Evolutionary conservation across 2,797 vertebrate genomes (phyloP), one percentile per base, ranked within the genome.

Genomic region (Delichon dasypus): DNA sequence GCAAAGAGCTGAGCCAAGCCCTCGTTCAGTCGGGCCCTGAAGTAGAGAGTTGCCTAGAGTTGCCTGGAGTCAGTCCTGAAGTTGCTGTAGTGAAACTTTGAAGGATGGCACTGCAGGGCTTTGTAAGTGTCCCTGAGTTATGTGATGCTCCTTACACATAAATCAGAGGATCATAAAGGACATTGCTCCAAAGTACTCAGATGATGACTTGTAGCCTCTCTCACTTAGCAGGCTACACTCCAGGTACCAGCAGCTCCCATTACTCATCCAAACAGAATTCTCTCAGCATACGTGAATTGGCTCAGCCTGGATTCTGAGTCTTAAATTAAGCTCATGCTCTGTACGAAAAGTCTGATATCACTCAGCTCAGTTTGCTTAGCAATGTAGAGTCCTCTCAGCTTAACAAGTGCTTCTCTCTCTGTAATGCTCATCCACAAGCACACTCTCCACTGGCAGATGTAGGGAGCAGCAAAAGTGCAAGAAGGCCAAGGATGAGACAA

Each of bases 141-240:
- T 89, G 90, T 29, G 90, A 53, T 66, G n/a, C 58, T 96, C 81
- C 88, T 88, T 72, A 81, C 27, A 58, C 85, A 70, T 96, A 93
- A 96, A 95, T 96, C 94, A 94, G 85, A 92, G 77, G 67, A 94
- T 93, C 79, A 92, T 89, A 95, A 94, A 94, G 88, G 89, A 94
- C 92, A 38, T 16, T 42, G 54, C 60, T 94, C 36, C 77, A 72
- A 94, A 96, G 88, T 68, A 87, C 86, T 65, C 82, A 80, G 78
- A 60, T 92, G 89, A 96, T 88, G 85, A 90, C 94, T 83, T 88
- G 89, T 61, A 88, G 82, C 64, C 42, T 72, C 74, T 91, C 68
- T 83, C 45, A n/a, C 84, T 95, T 82, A 78, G 61, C 29, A 57
- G 27, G 60, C 88, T 89, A 34, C 0, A 10, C 45, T 93, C 53